Evolutionary conservation across 1,140 invertebrate species (phyloP).

Genomic region (Pogonomyrmex californicus): DNA sequence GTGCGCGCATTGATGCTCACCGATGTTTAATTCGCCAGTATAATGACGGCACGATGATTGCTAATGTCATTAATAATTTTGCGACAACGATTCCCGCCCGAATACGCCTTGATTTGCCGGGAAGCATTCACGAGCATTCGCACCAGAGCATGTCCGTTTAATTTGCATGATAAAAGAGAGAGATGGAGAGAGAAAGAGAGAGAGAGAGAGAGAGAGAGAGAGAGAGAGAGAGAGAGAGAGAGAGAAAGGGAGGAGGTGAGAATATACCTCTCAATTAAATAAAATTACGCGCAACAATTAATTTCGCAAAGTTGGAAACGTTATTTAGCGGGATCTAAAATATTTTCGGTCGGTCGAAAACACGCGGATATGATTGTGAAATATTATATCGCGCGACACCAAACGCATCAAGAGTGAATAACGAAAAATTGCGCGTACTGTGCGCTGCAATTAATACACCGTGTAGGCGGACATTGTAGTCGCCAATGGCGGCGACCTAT

Average conservation of each 20-base stretch:
- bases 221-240: not conserved
- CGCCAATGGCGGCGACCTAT: not conserved
- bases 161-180: constrained; percentile 44
- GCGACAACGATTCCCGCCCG: not conserved
- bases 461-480: constrained; percentile 14
- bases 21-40: constrained; percentile 24
- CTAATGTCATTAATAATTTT: constrained; percentile 52
- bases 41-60: constrained; percentile 53
- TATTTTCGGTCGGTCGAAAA: constrained; percentile 5
- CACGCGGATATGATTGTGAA: constrained; percentile 1
- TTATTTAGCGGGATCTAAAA: constrained; percentile 38
- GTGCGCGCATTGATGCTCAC: not conserved
- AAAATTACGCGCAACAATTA: constrained; percentile 50
- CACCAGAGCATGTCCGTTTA: not conserved
- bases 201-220: not conserved
- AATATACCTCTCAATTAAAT: constrained; percentile 20
- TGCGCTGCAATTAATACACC: constrained; percentile 47
- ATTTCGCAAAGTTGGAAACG: not conserved
- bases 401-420: constrained; percentile 31
- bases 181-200: not conserved
- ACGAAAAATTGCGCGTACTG: constrained; percentile 27
- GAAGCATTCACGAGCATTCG: not conserved
- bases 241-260: not conserved
- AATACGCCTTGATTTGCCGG: not conserved
- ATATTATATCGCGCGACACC: constrained; percentile 17